Conservation (phyloP, 2,113 vertebrate species). For the Cnemophilus loriae region DNA sequence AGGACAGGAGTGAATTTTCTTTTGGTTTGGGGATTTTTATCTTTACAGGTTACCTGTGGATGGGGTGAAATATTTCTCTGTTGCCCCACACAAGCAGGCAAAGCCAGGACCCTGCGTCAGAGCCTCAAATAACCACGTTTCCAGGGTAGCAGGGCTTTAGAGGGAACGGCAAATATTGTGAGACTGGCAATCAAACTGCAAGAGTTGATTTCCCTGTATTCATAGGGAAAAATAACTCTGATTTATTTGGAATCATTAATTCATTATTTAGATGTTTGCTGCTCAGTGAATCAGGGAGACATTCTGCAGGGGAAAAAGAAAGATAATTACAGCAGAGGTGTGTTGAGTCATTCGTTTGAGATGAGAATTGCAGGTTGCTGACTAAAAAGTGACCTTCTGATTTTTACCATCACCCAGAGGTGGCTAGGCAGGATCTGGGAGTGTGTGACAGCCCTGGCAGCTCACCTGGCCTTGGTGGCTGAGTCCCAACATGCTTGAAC, state of each 20-base stretch:
- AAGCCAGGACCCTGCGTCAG: background rate
- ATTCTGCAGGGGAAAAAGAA: background rate
- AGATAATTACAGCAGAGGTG: background rate
- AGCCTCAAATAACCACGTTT: background rate
- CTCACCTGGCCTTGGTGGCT: rapidly evolving
- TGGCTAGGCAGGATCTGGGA: background rate
- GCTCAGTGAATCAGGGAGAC: background rate
- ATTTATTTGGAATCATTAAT: conserved; percentile 15
- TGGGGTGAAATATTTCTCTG: background rate
- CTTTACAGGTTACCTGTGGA: background rate
- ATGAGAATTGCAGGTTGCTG: background rate
- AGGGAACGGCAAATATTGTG: background rate
- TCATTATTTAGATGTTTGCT: conserved; percentile 24
- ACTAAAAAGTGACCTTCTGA: background rate
- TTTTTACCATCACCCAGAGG: background rate
- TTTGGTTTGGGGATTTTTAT: background rate
- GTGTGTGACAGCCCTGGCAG: background rate
- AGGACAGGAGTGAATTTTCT: background rate
- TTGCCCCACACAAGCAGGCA: background rate
- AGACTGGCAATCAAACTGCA: background rate
- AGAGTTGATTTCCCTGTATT: background rate
- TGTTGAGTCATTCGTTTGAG: background rate
- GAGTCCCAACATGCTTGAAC: background rate
- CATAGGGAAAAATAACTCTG: background rate
- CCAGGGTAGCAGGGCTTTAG: conserved; percentile 5